Conservation (phyloP, 2,113 vertebrate species). For the Stercorarius parasiticus region DNA sequence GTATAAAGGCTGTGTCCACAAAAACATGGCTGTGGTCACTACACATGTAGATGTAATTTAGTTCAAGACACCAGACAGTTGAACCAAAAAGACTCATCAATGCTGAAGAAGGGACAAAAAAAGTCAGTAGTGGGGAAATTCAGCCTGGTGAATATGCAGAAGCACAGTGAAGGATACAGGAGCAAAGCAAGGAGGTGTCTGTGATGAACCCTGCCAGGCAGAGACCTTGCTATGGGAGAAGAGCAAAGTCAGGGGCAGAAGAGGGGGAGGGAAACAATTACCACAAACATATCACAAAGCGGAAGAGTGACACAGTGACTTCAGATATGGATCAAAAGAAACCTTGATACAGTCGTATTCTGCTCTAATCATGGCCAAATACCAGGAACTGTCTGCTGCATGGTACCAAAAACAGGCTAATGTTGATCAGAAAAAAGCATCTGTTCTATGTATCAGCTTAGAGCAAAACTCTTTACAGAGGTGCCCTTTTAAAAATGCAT, state of each 20-base stretch:
- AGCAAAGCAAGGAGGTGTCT: background rate
- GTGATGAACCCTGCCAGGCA: background rate
- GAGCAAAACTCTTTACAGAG: background rate
- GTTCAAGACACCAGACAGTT: background rate
- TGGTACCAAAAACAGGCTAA: background rate
- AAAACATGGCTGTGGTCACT: background rate
- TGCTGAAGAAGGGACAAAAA: background rate
- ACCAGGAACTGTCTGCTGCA: background rate
- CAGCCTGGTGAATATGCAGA: background rate
- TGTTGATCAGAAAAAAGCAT: background rate
- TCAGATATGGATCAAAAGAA: background rate
- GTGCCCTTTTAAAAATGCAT: fast-evolving
- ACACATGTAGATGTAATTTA: background rate
- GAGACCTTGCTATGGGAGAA: background rate
- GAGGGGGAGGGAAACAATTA: fast-evolving
- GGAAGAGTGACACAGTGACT: fast-evolving
- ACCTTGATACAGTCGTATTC: too few relatives aligned
- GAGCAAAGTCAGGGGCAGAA: background rate
- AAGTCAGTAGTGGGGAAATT: background rate
- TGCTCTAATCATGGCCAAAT: background rate
- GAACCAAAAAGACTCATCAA: background rate
- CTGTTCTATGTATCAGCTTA: background rate
- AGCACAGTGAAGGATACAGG: background rate
- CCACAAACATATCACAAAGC: fast-evolving
- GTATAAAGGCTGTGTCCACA: background rate